Conservation (phyloP, 2,113 vertebrate species). For the Panthera uncia region DNA sequence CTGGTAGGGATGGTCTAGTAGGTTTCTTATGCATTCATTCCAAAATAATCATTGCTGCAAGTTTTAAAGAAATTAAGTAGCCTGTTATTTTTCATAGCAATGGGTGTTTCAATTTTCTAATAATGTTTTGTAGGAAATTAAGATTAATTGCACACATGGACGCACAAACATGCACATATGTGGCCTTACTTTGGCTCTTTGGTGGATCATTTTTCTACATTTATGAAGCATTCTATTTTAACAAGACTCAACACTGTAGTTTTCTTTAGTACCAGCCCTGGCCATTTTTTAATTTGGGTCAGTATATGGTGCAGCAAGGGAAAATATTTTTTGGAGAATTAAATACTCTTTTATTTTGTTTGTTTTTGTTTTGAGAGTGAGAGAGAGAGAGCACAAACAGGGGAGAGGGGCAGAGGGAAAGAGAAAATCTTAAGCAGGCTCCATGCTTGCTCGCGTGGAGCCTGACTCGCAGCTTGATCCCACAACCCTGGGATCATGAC, state of each 20-base stretch:
- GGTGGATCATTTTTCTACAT: neutral
- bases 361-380: too few relatives aligned
- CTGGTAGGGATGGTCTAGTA: neutral
- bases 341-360: neutral
- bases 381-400: too few relatives aligned
- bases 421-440: too few relatives aligned
- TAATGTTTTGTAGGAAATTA: neutral
- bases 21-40: neutral
- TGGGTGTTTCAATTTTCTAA: neutral
- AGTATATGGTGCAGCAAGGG: neutral
- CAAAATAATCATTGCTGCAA: neutral
- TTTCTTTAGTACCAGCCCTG: neutral
- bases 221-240: neutral
- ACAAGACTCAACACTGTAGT: neutral
- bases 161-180: neutral
- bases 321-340: neutral
- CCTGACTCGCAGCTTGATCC: too few relatives aligned
- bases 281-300: neutral
- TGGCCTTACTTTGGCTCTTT: neutral
- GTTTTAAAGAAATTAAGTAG: neutral
- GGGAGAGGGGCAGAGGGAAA: too few relatives aligned
- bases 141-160: neutral
- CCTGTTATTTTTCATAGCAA: neutral
- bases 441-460: too few relatives aligned
- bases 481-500: too few relatives aligned